Conservation (phyloP, 2,113 vertebrate genomes). For the Ciconia maguari region DNA sequence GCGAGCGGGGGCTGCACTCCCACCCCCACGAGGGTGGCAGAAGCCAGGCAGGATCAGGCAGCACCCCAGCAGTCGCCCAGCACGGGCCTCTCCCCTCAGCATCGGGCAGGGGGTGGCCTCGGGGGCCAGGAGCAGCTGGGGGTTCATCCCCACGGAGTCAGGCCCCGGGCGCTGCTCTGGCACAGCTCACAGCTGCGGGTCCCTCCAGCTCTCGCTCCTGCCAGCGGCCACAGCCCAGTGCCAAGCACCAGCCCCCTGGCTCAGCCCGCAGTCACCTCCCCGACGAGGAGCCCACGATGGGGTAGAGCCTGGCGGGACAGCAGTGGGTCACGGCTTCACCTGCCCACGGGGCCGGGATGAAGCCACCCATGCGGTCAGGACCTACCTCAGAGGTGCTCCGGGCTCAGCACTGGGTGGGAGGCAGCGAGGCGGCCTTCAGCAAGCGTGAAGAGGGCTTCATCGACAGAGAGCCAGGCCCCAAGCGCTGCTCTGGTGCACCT, state of each 20-base stretch:
- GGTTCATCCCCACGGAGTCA: too few relatives aligned
- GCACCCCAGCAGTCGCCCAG: rapidly evolving
- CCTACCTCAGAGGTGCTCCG: not conserved
- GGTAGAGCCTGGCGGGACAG: not conserved
- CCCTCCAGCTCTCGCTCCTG: not conserved
- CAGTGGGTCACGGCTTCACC: too few relatives aligned
- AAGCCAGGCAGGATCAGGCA: not conserved
- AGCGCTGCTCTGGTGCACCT: not conserved
- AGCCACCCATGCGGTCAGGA: not conserved
- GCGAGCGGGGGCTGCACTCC: not conserved
- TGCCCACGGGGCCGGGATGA: not conserved
- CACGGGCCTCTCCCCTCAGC: not conserved
- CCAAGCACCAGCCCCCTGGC: too few relatives aligned
- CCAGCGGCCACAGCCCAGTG: not conserved
- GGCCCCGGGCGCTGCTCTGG: not conserved
- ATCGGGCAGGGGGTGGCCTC: not conserved
- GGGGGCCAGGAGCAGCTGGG: not conserved
- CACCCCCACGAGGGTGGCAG: not conserved
- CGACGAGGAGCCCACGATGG: not conserved
- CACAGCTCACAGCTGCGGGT: too few relatives aligned
- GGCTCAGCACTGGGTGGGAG: not conserved
- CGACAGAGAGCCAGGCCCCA: not conserved
- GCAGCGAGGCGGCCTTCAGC: not conserved
- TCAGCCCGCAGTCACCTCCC: not conserved
- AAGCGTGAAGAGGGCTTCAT: not conserved